Conservation (phyloP, 2,113 vertebrate genomes). For the Daphoenositta chrysoptera region DNA sequence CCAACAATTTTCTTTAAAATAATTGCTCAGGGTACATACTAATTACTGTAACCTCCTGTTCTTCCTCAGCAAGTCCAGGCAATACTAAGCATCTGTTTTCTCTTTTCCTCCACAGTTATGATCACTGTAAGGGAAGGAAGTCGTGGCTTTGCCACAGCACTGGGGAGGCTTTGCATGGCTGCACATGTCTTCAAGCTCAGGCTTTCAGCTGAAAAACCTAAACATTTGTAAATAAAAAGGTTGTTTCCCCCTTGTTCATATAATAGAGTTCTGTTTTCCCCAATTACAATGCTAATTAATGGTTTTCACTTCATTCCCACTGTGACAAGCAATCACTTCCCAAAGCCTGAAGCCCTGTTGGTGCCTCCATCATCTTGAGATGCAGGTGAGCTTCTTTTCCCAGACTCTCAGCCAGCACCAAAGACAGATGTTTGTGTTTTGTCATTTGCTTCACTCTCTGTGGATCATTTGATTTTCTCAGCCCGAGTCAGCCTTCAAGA, state of each 20-base stretch:
- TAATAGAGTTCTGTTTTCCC: neutral
- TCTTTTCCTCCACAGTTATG: fast-evolving
- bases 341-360: neutral
- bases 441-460: neutral
- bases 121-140: neutral
- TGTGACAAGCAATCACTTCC: neutral
- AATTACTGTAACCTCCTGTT: neutral
- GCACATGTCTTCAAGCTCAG: neutral
- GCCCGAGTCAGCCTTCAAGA: neutral
- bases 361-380: neutral
- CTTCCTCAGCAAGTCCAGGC: neutral
- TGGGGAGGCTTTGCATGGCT: neutral
- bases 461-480: neutral
- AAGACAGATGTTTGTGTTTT: neutral
- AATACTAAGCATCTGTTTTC: neutral
- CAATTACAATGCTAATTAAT: neutral
- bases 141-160: neutral
- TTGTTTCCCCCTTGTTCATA: neutral
- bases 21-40: neutral
- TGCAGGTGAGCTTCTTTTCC: neutral
- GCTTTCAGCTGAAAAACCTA: neutral
- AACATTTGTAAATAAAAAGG: neutral
- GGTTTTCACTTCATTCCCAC: neutral
- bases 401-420: neutral
- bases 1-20: neutral